These are phyloP conservation scores for Saturnia japonica DNA, from an alignment of 2,888 invertebrate genomes.

Conservation along the genomic window DNA sequence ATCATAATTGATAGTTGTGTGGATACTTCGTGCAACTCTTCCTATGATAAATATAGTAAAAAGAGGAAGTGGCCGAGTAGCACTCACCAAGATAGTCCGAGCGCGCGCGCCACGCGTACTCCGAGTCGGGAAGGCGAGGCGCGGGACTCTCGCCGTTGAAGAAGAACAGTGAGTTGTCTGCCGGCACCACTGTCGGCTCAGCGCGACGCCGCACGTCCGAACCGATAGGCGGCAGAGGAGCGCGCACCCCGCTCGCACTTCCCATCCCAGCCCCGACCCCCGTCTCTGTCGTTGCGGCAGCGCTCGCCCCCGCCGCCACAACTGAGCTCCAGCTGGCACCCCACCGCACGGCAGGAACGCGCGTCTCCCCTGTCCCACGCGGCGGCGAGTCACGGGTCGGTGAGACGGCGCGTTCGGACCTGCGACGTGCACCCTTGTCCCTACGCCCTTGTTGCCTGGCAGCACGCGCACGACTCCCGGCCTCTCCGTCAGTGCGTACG, in stretches of 20 bases:
- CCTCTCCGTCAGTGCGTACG: constrained; percentile 30
- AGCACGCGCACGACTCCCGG: constrained; percentile 28
- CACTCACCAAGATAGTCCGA: constrained; percentile 47
- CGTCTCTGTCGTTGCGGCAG: too few relatives aligned
- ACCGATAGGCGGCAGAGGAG: constrained; percentile 63
- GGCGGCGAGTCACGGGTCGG: constrained; percentile 31
- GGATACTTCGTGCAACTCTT: too few relatives aligned
- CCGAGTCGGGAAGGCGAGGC: constrained; percentile 32
- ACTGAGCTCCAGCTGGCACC: constrained; percentile 27
- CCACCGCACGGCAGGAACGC: too few relatives aligned
- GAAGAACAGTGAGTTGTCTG: constrained; percentile 54
- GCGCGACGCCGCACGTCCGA: constrained; percentile 61
- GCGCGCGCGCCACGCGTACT: constrained; percentile 37
- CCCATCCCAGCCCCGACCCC: constrained; percentile 27
- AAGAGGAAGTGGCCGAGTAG: too few relatives aligned
- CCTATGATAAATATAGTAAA: too few relatives aligned
- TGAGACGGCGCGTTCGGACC: constrained; percentile 30
- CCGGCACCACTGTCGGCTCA: constrained; percentile 37
- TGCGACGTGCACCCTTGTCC: constrained; percentile 37
- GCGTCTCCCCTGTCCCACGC: constrained; percentile 23
- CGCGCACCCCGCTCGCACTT: constrained; percentile 23
- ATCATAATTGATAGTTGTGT: too few relatives aligned
- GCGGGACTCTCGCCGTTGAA: constrained; percentile 39
- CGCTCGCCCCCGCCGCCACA: constrained; percentile 35
- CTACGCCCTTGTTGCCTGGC: constrained; percentile 36